Percentiles rank a stretch among this genome's conserved stretches.
These are phyloP conservation scores for Chrysemys picta DNA, from an alignment of 2,113 vertebrate genomes.

Conservation along the genomic window DNA sequence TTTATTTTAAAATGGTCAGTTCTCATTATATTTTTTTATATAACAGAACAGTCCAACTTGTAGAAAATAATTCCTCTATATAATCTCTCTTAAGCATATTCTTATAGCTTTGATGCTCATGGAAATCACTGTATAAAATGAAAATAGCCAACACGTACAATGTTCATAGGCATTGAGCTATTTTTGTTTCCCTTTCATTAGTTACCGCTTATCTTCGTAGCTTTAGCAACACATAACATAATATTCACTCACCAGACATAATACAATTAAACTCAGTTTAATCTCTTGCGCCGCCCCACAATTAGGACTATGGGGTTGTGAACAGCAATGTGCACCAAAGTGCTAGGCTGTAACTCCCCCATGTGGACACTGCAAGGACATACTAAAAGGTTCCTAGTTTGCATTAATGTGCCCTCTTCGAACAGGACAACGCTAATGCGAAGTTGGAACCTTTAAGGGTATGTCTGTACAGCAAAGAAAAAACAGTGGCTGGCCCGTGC, in stretches of 20 bases:
- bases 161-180: background rate
- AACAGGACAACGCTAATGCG: background rate
- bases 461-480: background rate
- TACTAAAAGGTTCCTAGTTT: too few relatives aligned
- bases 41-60: background rate
- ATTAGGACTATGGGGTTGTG: too few relatives aligned
- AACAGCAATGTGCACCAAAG: too few relatives aligned
- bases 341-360: too few relatives aligned
- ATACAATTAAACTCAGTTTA: background rate
- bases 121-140: background rate
- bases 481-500: background rate
- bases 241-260: background rate
- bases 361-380: too few relatives aligned
- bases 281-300: too few relatives aligned
- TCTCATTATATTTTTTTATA: background rate
- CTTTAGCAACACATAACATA: background rate
- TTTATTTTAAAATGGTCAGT: background rate
- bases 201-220: background rate
- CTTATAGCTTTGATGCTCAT: background rate
- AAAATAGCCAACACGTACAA: background rate
- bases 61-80: background rate
- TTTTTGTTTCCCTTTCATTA: conserved; percentile 2
- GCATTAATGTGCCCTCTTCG: background rate
- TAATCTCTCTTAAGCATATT: background rate
- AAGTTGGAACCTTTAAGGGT: background rate